Conservation (phyloP, 2,888 invertebrate genomes). For the Rhingia rostrata region DNA sequence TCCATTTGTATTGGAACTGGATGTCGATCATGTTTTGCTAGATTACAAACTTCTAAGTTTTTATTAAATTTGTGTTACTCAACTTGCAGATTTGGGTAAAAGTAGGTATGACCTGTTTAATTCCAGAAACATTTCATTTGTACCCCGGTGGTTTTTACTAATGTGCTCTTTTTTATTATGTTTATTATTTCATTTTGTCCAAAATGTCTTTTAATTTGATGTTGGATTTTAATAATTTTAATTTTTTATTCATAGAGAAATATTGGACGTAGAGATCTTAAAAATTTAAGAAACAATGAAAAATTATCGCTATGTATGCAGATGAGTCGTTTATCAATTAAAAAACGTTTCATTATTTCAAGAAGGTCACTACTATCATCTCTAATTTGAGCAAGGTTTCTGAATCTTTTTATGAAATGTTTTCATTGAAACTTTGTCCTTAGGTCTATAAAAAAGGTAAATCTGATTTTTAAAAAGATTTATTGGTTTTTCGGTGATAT, state of each 20-base stretch:
- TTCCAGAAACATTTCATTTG: slow-evolving; percentile 22
- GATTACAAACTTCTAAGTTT: slow-evolving; percentile 12
- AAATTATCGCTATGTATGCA: slow-evolving; percentile 24
- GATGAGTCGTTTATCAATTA: slow-evolving; percentile 39
- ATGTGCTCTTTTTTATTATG: slow-evolving; percentile 21
- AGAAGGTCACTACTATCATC: not conserved
- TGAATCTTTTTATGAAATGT: slow-evolving; percentile 39
- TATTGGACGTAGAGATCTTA: slow-evolving; percentile 2
- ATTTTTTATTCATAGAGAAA: slow-evolving; percentile 27
- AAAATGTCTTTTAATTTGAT: slow-evolving; percentile 23
- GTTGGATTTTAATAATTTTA: slow-evolving; percentile 20
- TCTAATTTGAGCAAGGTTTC: slow-evolving; percentile 17
- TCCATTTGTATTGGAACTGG: too few species aligned
- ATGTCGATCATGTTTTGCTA: slow-evolving; percentile 23
- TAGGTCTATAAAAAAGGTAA: slow-evolving; percentile 7
- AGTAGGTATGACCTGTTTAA: slow-evolving; percentile 9
- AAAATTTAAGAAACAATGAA: slow-evolving; percentile 12
- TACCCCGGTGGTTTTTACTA: slow-evolving; percentile 33
- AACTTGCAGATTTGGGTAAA: slow-evolving; percentile 11
- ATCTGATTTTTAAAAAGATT: slow-evolving; percentile 20
- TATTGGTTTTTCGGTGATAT: too few species aligned
- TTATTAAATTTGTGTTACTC: slow-evolving; percentile 29
- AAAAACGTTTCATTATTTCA: slow-evolving; percentile 40
- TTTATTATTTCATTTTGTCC: too few species aligned
- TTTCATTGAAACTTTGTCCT: slow-evolving; percentile 35